Percentiles rank a stretch among this genome's conserved stretches.
These are phyloP conservation scores for Pseudochirops cupreus DNA, from an alignment of 2,797 vertebrate genomes.

Conservation along the genomic window DNA sequence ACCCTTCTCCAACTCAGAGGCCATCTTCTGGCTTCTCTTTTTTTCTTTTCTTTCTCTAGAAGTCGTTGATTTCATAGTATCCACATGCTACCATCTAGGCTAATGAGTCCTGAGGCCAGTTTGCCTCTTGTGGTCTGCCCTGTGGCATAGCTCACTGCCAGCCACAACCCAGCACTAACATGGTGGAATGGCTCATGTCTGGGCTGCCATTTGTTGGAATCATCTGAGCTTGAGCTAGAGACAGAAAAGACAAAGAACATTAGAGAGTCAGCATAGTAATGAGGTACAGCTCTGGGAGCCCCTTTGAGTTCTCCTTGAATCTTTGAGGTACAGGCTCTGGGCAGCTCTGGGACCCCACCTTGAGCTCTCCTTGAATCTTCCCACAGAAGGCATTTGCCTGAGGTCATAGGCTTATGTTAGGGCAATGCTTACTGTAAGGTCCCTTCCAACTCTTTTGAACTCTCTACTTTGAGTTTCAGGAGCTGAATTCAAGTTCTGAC, in stretches of 20 bases:
- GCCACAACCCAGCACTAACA: not conserved
- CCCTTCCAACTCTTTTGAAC: not conserved
- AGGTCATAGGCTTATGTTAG: too few species aligned
- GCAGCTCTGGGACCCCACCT: too few species aligned
- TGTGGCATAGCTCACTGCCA: not conserved
- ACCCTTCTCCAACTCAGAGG: too few species aligned
- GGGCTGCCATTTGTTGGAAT: not conserved
- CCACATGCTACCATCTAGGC: too few species aligned
- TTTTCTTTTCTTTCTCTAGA: too few species aligned
- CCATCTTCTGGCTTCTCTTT: too few species aligned
- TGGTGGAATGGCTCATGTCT: not conserved
- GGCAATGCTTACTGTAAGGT: not conserved
- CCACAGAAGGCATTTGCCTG: too few species aligned
- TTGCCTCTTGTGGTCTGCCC: not conserved
- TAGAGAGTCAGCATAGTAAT: not conserved
- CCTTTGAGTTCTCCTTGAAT: too few species aligned
- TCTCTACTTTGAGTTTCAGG: not conserved
- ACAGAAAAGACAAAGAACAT: not conserved
- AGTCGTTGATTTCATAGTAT: too few species aligned
- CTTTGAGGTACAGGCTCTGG: too few species aligned
- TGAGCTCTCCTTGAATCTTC: too few species aligned
- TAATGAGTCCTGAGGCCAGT: not conserved
- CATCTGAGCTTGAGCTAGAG: not conserved
- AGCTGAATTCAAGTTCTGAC: not conserved
- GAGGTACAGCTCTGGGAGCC: too few species aligned